Base-by-base conservation (phyloP, 2,113 vertebrate species). In the Dromiciops gliroides region DNA sequence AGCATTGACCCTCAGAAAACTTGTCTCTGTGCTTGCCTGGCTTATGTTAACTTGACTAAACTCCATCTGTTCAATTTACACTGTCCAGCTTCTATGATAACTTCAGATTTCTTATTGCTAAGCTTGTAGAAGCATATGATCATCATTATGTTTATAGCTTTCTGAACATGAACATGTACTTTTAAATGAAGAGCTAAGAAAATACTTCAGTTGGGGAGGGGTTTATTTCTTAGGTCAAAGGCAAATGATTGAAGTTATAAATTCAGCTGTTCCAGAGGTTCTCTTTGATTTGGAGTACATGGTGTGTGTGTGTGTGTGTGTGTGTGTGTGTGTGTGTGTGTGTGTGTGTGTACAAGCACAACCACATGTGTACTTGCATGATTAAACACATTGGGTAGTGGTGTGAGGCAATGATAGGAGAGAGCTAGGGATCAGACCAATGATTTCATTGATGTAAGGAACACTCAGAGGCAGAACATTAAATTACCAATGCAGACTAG, bases 1-100 rank as follows among this genome's bases (percentile, higher is more conserved):
- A 48, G 28, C 48, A 50, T 93, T 97, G 89, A 90, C 95, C 97
- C 92, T 97, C 95, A 96, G 92, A 95, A 96, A 97, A 93, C 4
- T 96, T 92, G 67, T 44, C 90, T 92, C 22, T 94, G 44, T 94
- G 31, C 49, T 96, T 52, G 47, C 22, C 28, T 83, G 48, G 11
- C 8, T 94, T 94, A 95, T 91, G 92, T 83, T 92, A 83, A 92
- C 93, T 96, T 75, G 37, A 49, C 48, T 89, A 95, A 90, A 23
- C 14, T 94, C 93, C 90, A n/a, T 22, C 95, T 90, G 89, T 47
- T 93, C 75, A 90, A 50, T 95, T 94, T 94, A 25, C 91, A 93
- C 49, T 19, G 51, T 95, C 95, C 95, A 95, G 28, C 6, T 95
- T 95, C 93, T 94, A 53, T 93, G 19, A 56, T 95, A 48, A 25